Evolutionary conservation across 2,113 vertebrate species (phyloP).

Genomic region (Crotophaga sulcirostris): DNA sequence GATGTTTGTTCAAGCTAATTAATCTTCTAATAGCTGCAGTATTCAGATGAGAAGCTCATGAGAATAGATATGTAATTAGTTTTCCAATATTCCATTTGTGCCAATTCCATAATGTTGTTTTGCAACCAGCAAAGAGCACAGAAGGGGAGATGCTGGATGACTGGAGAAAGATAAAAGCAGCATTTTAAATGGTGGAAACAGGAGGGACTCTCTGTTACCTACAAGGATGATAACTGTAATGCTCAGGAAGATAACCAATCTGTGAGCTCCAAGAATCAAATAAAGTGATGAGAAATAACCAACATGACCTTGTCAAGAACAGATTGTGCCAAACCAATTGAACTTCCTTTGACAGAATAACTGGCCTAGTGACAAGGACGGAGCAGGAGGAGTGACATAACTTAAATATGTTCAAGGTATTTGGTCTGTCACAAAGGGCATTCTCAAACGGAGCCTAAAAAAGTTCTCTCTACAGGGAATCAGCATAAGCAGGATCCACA

Average conservation of each 20-base stretch:
- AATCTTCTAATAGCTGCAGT: constrained; percentile 14
- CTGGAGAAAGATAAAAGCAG: neutral
- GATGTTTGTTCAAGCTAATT: constrained; percentile 17
- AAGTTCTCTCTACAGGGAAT: neutral
- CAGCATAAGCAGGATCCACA: neutral
- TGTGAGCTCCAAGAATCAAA: neutral
- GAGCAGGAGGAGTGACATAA: neutral
- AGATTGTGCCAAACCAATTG: neutral
- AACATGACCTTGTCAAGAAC: neutral
- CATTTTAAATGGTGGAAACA: neutral
- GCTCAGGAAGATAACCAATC: neutral
- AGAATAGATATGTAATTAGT: neutral
- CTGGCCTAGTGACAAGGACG: neutral
- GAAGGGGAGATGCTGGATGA: neutral
- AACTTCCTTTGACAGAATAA: neutral
- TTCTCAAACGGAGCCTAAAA: neutral
- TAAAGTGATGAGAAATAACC: neutral
- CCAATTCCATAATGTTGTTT: neutral
- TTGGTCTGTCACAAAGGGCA: neutral
- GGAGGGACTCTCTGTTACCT: neutral
- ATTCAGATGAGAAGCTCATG: neutral
- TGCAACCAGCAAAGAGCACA: neutral
- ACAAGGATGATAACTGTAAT: neutral
- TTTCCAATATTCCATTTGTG: neutral
- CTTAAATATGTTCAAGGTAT: neutral